Percentiles rank a stretch among this genome's conserved stretches.
phyloP scores from a whole-genome alignment of 2,113 vertebrate species.

The Corythoichthys intestinalis region DNA sequence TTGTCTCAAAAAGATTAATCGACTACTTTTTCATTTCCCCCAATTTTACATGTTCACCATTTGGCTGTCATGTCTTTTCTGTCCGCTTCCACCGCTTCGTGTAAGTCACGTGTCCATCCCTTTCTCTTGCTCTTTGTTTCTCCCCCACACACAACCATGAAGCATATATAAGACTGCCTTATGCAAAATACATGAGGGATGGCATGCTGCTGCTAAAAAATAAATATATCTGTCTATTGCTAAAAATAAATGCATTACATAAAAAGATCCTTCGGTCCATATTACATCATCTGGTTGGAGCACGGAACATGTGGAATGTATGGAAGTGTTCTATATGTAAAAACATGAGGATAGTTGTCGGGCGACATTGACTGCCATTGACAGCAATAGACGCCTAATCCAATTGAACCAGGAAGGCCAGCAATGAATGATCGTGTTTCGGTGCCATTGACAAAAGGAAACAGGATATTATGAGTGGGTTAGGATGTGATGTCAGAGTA shows the following conservation, averaged over 20 bases:
- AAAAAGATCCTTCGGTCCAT: slow-evolving; percentile 28
- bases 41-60: slow-evolving; percentile 6
- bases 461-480: background rate
- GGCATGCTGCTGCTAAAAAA: slow-evolving; percentile 36
- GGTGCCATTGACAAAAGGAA: background rate
- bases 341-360: slow-evolving; percentile 9
- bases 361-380: slow-evolving; percentile 31
- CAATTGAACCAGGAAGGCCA: no score
- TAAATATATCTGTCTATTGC: slow-evolving; percentile 25
- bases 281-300: slow-evolving; percentile 13
- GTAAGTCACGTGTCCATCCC: background rate
- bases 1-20: background rate
- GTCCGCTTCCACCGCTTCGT: slow-evolving; percentile 1
- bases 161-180: slow-evolving; percentile 31
- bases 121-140: slow-evolving; percentile 13
- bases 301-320: slow-evolving; percentile 6
- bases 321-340: background rate
- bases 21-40: slow-evolving; percentile 6
- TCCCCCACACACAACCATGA: slow-evolving; percentile 17
- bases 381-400: no score
- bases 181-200: slow-evolving; percentile 43
- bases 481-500: background rate
- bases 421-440: no score
- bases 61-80: background rate
- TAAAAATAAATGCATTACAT: slow-evolving; percentile 57